phyloP scores from a whole-genome alignment of 2,113 vertebrate genomes.

The Thamnophis sirtalis region DNA sequence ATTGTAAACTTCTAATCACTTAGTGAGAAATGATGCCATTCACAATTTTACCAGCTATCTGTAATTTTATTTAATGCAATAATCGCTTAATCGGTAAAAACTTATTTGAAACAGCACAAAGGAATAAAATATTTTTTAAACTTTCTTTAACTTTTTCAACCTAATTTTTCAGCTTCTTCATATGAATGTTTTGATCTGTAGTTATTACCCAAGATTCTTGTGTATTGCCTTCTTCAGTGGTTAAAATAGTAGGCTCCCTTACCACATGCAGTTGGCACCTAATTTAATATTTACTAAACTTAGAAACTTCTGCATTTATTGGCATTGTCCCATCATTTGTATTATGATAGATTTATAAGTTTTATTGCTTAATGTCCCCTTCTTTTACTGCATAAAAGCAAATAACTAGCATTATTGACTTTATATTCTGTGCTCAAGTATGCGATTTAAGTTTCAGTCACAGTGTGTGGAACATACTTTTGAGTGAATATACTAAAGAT shows the following conservation, averaged over 20 bases:
- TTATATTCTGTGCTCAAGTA: not conserved
- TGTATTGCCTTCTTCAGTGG: not conserved
- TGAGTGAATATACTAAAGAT: not conserved
- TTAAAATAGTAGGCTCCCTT: not conserved
- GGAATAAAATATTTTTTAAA: not conserved
- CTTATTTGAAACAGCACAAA: not conserved
- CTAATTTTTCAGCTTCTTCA: not conserved
- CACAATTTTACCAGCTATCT: not conserved
- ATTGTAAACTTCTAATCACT: not conserved
- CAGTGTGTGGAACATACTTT: not conserved
- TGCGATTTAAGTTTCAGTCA: not conserved
- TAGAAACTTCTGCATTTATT: not conserved
- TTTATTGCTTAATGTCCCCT: slow-evolving; percentile 33
- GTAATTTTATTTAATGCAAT: not conserved
- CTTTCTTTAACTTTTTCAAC: not conserved
- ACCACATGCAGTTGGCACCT: not conserved
- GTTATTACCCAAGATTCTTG: not conserved
- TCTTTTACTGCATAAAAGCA: not conserved
- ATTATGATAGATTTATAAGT: not conserved
- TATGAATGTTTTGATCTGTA: not conserved
- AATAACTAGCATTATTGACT: not conserved
- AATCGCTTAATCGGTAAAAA: not conserved
- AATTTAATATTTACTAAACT: not conserved
- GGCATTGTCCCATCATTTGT: not conserved
- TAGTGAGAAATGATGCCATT: not conserved